Conservation (phyloP, 1,140 invertebrate genomes). For the Bombus waltoni region DNA sequence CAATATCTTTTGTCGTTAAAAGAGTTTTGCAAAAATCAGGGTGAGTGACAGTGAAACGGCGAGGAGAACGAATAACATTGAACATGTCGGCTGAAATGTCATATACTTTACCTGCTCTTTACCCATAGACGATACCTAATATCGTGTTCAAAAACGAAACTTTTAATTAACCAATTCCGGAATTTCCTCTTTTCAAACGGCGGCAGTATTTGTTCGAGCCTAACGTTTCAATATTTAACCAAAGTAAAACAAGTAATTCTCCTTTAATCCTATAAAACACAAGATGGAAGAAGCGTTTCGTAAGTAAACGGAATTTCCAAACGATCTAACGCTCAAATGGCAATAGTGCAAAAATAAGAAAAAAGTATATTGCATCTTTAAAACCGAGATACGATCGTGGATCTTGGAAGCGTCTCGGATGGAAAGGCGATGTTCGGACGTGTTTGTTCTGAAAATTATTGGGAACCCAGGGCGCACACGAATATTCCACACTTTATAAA, state of each 20-base stretch:
- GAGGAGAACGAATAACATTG: background rate
- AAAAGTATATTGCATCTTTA: background rate
- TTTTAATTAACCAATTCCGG: background rate
- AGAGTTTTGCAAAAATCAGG: background rate
- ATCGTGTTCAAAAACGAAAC: background rate
- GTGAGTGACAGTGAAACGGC: background rate
- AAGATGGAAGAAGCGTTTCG: background rate
- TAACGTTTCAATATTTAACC: background rate
- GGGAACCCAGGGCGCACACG: background rate
- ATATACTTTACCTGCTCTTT: background rate
- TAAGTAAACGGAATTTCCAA: background rate
- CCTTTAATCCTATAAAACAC: background rate
- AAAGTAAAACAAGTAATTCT: background rate
- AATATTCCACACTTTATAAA: constrained; percentile 2
- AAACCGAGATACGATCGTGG: background rate
- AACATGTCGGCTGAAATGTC: background rate
- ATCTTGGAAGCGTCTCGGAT: background rate
- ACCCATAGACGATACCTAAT: background rate
- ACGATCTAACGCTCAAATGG: background rate
- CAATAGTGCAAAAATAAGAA: background rate
- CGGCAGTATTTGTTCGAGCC: background rate
- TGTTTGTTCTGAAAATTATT: background rate
- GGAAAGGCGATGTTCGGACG: background rate
- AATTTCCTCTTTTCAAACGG: background rate
- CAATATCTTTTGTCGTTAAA: background rate